Evolutionary conservation across 2,888 invertebrate species (phyloP), one percentile per base, ranked within the genome.

Genomic region (Chesias legatella): DNA sequence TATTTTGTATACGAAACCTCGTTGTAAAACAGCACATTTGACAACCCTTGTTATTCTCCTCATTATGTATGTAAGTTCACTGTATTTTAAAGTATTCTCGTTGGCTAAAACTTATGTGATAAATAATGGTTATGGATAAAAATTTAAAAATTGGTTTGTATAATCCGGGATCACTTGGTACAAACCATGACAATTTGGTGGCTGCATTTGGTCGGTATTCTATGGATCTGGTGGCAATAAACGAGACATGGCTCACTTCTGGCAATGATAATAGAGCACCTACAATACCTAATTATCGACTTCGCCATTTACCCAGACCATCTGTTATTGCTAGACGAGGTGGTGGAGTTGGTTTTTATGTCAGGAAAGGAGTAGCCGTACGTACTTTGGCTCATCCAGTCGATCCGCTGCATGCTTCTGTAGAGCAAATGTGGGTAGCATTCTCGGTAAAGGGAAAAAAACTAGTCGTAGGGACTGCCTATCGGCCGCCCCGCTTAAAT

Each of bases 231-330:
- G 6, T 56, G n/a, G 52, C 55, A 3, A 37, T 57, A 1, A 57
- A 57, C 8, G 51, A 57, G 21, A 57, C 54, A 0, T 58, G 58
- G 58, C 28, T 56, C 1, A 41, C 26, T 1, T 17, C 9, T 8
- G 51, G 51, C 1, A 48, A 48, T 28, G 55, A 52, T 25, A 39
- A 25, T 3, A 36, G 45, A 1, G 54, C 53, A 1, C 54, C 53
- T 0, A n/a, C 3, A 0, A 10, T 51, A 0, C 37, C 51, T 3
- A 37, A 30, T 4, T 56, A 51, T 10, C 26, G 43, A 6, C 32
- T 53, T 3, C 39, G 42, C 6, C 52, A 53, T 21, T 10, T 20
- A 1, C 48, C 53, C 1, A 33, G 51, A 4, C 44, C 50, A 1
- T 2, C 10, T 0, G 10, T 13, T 3, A 26, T 38, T 2, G 40